These are phyloP conservation scores for Rhopalosiphum maidis DNA, from an alignment of 1,140 invertebrate species.

Conservation along the genomic window DNA sequence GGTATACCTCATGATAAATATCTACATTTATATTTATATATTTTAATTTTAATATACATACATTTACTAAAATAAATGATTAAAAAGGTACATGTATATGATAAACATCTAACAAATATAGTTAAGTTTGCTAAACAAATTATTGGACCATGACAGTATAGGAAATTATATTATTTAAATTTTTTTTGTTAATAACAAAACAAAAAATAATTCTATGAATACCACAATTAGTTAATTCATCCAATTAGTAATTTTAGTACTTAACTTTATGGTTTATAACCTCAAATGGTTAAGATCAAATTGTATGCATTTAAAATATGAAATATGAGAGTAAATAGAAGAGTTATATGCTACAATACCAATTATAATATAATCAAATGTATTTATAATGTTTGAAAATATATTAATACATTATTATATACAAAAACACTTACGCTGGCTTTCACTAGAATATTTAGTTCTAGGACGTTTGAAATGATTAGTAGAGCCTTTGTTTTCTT, in stretches of 20 bases:
- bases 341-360: neutral
- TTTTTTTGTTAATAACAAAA: neutral
- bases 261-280: neutral
- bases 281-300: neutral
- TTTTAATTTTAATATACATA: neutral
- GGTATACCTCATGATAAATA: neutral
- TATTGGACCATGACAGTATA: neutral
- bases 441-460: slow-evolving; percentile 46
- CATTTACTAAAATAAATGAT: neutral
- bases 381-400: neutral
- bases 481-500: slow-evolving; percentile 34
- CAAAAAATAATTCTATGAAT: neutral
- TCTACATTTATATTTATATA: too few relatives aligned
- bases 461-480: neutral
- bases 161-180: neutral
- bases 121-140: neutral
- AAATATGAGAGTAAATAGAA: neutral
- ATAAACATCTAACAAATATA: neutral
- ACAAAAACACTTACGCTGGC: slow-evolving; percentile 28
- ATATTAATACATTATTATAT: neutral
- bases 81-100: neutral
- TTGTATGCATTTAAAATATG: neutral
- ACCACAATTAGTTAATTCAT: neutral
- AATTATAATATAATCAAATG: neutral
- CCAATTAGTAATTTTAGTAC: neutral